phyloP scores from a whole-genome alignment of 2,797 vertebrate genomes.

The Pogonophryne albipinna region DNA sequence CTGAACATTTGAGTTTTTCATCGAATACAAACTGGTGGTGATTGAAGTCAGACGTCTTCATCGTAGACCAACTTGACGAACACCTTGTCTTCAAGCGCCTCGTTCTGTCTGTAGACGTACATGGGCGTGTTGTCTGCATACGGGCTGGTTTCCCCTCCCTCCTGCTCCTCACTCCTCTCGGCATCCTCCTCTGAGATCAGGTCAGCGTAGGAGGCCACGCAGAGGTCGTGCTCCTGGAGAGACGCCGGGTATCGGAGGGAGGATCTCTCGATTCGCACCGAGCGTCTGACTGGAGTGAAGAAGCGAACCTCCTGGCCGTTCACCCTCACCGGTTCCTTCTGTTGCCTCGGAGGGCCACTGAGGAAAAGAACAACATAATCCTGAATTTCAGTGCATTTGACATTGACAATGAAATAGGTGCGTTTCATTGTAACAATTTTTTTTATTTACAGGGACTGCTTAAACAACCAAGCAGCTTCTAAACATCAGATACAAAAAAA shows the following conservation, averaged over 20 bases:
- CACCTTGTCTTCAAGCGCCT: conserved; percentile 80
- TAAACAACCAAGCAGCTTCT: too few relatives aligned
- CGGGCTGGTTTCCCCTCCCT: conserved; percentile 26
- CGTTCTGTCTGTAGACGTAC: conserved; percentile 85
- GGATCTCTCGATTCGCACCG: conserved; percentile 83
- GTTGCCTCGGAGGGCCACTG: conserved; percentile 71
- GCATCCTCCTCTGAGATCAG: conserved; percentile 79
- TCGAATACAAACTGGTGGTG: not conserved
- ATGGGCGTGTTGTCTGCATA: conserved; percentile 21
- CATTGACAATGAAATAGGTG: too few relatives aligned
- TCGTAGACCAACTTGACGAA: conserved; percentile 67
- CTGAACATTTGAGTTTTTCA: not conserved
- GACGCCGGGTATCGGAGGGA: conserved; percentile 79
- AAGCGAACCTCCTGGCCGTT: conserved; percentile 85
- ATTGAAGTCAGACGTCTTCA: not conserved
- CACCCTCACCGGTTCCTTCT: conserved; percentile 52
- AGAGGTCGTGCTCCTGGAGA: conserved; percentile 89
- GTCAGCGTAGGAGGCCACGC: conserved; percentile 88
- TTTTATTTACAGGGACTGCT: too few relatives aligned
- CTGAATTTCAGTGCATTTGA: too few relatives aligned
- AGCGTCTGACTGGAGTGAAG: conserved; percentile 91
- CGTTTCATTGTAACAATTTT: too few relatives aligned
- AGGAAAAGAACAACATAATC: not conserved
- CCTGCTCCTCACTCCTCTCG: conserved; percentile 48
- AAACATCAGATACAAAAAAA: too few relatives aligned